Conservation (phyloP, 2,888 invertebrate genomes). For the Dendrolimus houi region DNA sequence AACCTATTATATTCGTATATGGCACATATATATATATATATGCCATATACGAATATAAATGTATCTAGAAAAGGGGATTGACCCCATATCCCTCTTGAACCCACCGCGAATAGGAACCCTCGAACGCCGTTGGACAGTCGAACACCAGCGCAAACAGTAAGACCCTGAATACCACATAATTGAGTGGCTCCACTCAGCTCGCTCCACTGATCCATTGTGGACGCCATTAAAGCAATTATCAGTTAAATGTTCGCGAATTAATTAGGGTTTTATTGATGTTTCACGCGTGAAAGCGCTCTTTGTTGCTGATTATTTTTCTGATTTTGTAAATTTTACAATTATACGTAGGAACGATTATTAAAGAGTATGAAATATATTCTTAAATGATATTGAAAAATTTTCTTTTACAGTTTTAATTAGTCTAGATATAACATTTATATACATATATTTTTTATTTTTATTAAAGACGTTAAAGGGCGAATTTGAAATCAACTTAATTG, state of each 20-base stretch:
- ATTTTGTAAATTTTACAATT: background rate
- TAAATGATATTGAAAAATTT: too few species aligned
- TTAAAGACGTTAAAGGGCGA: too few species aligned
- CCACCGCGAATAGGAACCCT: slow-evolving; percentile 58
- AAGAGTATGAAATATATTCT: too few species aligned
- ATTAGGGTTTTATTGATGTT: slow-evolving; percentile 56
- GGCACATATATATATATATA: too few species aligned
- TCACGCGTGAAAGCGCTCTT: slow-evolving; percentile 38
- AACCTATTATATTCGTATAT: too few species aligned
- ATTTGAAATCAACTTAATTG: too few species aligned
- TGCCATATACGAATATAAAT: too few species aligned
- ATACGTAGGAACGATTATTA: too few species aligned
- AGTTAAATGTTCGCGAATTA: slow-evolving; percentile 57
- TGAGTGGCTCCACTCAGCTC: slow-evolving; percentile 47
- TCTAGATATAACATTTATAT: too few species aligned
- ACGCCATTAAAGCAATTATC: slow-evolving; percentile 61
- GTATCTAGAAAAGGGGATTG: too few species aligned
- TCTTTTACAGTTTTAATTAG: too few species aligned
- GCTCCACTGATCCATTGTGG: slow-evolving; percentile 50
- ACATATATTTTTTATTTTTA: too few species aligned
- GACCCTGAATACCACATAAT: slow-evolving; percentile 64
- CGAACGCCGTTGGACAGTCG: slow-evolving; percentile 31
- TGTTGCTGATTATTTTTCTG: slow-evolving; percentile 6
- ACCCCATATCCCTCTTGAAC: slow-evolving; percentile 19
- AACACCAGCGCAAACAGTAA: slow-evolving; percentile 51